Evolutionary conservation across 2,797 vertebrate genomes (phyloP), one percentile per base, ranked within the genome.

Genomic region (Pampus argenteus): DNA sequence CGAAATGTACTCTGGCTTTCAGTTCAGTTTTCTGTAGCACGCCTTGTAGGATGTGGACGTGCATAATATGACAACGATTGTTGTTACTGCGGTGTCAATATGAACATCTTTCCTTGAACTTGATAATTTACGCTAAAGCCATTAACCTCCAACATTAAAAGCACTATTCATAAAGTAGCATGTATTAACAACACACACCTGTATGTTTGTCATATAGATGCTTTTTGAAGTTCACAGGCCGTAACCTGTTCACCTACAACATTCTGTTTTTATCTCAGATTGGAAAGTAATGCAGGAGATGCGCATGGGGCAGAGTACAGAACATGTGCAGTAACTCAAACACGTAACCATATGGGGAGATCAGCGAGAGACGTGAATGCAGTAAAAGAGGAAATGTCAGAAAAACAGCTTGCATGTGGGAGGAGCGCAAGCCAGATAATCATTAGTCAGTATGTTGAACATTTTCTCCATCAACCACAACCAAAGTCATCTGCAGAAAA

Each of bases 401-500:
- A 76, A 81, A 79, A 77, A 74, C 77, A 83, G 77, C 73, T 82
- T 82, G 65, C 10, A 49, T 66, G 67, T 72, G 68, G 79, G 71
- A 78, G 74, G 63, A 48, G 48, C 63, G 51, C 15, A 59, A 64
- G 66, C 31, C 56, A 82, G 51, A 66, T 47, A 31, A 60, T 56
- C 47, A 63, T 75, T 60, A 57, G 38, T 62, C 52, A 64, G 49
- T n/a, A n/a, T 40, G 11, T 29, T 44, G 20, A 69, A 72, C 56
- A 47, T 74, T 74, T 49, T 60, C n/a, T 71, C 58, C 34, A 23
- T 25, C 20, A 44, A 23, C 22, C 20, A 44, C 17, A 18, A 26
- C 55, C 23, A 4, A 36, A 63, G 18, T 38, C 13, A 44, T 10
- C 49, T 29, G 14, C 8, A 47, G 31, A 47, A 58, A 38, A 60